phyloP scores from a whole-genome alignment of 37 sponge, comb jelly and placozoan species.

The Petrosia ficiformis region DNA sequence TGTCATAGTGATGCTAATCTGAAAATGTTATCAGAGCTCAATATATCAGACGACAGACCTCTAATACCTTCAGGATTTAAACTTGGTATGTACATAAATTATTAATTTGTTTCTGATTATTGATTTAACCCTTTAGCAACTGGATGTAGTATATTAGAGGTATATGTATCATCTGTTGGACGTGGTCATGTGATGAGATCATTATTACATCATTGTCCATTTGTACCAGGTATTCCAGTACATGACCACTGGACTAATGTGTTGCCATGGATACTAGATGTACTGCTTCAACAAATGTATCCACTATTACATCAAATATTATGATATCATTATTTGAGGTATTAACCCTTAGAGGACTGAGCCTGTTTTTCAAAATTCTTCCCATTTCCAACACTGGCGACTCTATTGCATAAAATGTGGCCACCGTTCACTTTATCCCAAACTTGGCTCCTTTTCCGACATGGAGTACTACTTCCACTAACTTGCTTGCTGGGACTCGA shows the following conservation, averaged over 20 bases:
- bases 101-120: background rate
- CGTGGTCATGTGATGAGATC: conserved; percentile 3
- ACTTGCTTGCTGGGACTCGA: too few relatives aligned
- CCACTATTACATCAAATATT: too few relatives aligned
- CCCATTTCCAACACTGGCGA: too few relatives aligned
- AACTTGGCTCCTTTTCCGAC: too few relatives aligned
- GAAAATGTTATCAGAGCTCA: conserved; percentile 37
- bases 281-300: conserved; percentile 38
- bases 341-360: too few relatives aligned
- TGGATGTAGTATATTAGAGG: conserved; percentile 15
- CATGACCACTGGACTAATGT: conserved; percentile 7
- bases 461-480: too few relatives aligned
- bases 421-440: too few relatives aligned
- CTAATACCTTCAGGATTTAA: too few relatives aligned
- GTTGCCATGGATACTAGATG: conserved; percentile 21
- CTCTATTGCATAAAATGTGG: too few relatives aligned
- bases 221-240: background rate
- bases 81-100: background rate
- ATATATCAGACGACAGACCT: too few relatives aligned
- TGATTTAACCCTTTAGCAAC: background rate
- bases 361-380: too few relatives aligned
- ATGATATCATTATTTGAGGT: too few relatives aligned
- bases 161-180: conserved; percentile 29
- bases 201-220: conserved; percentile 2
- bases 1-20: conserved; percentile 46